phyloP scores from a whole-genome alignment of 2,888 invertebrate genomes.

The Galerucella nymphaeae region DNA sequence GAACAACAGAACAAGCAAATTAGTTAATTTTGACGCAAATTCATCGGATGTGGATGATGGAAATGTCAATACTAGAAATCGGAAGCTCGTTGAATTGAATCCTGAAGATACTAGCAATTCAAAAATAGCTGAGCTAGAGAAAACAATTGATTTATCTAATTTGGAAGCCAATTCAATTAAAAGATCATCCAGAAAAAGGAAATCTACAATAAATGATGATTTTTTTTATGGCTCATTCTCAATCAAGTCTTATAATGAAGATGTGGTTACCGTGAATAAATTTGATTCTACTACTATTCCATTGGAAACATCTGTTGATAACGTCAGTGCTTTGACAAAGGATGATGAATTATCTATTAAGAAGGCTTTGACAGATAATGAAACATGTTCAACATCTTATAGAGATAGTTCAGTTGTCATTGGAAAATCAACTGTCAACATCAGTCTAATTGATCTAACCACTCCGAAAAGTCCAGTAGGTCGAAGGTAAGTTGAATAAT shows the following conservation, averaged over 20 bases:
- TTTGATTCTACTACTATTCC: not conserved
- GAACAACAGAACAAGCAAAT: not conserved
- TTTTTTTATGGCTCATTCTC: not conserved
- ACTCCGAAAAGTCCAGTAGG: not conserved
- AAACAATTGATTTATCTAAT: constrained; percentile 1
- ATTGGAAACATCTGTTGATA: not conserved
- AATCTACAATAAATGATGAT: constrained; percentile 18
- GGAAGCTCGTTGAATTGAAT: not conserved
- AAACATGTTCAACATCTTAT: not conserved
- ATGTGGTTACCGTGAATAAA: not conserved
- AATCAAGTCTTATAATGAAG: not conserved
- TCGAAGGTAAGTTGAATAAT: not conserved
- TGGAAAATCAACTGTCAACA: not conserved
- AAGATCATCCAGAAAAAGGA: constrained; percentile 18
- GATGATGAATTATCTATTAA: not conserved
- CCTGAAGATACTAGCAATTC: not conserved
- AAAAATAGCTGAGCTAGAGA: not conserved
- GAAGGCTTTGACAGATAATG: not conserved
- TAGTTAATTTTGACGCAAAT: no score
- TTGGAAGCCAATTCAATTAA: not conserved
- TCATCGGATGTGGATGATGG: no score
- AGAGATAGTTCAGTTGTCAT: not conserved
- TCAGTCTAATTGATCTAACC: not conserved
- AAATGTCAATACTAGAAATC: not conserved
- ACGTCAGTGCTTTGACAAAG: not conserved